A percentile compares a stretch with the other conserved stretches of the same genome.
Evolutionary conservation across 2,113 vertebrate species (phyloP).

Genomic region (Phocoena sinus): DNA sequence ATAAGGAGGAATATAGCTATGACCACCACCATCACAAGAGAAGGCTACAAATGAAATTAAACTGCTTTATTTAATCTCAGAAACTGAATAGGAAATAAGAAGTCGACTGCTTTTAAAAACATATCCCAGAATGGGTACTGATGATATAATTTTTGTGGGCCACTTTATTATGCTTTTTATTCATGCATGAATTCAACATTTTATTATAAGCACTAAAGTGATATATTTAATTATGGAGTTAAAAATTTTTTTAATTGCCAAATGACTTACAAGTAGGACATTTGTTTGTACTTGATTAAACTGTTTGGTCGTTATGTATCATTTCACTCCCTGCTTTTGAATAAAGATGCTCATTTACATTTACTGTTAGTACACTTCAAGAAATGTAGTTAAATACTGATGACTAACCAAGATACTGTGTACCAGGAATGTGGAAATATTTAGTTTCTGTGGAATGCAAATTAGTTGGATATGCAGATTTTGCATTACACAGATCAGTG

Average conservation of each 20-base stretch:
- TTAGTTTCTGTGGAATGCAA: slow-evolving; percentile 21
- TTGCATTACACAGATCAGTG: neutral
- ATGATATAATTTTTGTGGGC: neutral
- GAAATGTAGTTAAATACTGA: slow-evolving; percentile 54
- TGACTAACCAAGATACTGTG: neutral
- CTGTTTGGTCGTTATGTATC: slow-evolving; percentile 36
- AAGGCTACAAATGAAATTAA: neutral
- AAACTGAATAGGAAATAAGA: neutral
- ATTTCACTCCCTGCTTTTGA: slow-evolving; percentile 33
- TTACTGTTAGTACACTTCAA: slow-evolving; percentile 42
- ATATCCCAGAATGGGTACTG: neutral
- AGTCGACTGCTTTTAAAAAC: neutral
- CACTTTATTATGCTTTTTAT: neutral
- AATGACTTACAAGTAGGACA: slow-evolving; percentile 13
- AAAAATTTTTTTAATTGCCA: neutral
- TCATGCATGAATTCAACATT: neutral
- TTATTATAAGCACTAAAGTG: slow-evolving; percentile 15
- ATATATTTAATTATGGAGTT: slow-evolving; percentile 23
- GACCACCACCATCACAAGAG: neutral
- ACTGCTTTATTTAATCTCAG: neutral
- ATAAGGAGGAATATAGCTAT: neutral
- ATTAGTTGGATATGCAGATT: slow-evolving; percentile 9
- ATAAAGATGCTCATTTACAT: slow-evolving; percentile 35
- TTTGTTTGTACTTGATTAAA: slow-evolving; percentile 33
- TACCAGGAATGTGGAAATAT: neutral